A percentile compares a stretch with the other conserved stretches of the same genome.
Conservation (phyloP, 2,888 invertebrate genomes). For the Ommatoiulus sabulosus region DNA sequence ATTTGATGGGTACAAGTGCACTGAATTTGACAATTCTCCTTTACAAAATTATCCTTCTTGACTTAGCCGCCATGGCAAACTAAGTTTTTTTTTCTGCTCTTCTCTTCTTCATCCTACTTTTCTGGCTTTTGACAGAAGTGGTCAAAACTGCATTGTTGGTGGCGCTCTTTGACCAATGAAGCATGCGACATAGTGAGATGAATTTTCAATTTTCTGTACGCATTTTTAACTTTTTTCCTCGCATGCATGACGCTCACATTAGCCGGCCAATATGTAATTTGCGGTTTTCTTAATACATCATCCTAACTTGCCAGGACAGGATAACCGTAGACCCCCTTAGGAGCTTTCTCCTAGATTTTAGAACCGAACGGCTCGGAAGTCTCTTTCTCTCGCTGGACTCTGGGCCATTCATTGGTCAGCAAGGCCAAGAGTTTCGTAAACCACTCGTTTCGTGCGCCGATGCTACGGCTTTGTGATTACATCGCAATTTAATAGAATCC, state of each 20-base stretch:
- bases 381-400: not conserved
- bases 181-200: not conserved
- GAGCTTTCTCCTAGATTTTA: not conserved
- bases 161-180: not conserved
- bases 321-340: not conserved
- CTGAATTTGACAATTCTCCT: not conserved
- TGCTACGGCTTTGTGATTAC: not conserved
- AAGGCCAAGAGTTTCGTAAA: not conserved
- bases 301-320: not conserved
- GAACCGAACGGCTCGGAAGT: not conserved
- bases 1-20: not conserved
- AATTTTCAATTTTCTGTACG: not conserved
- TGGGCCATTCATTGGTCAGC: constrained; percentile 4
- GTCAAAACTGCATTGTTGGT: too few species aligned
- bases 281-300: not conserved
- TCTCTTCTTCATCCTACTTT: not conserved
- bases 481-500: constrained; percentile 21
- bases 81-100: not conserved
- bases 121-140: not conserved
- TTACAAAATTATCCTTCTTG: not conserved
- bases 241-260: not conserved
- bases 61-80: too few species aligned
- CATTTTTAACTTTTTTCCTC: not conserved
- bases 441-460: not conserved
- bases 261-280: not conserved